Evolutionary conservation across 2,888 invertebrate species (phyloP), one percentile per base, ranked within the genome.

Genomic region (Diogma glabrata): DNA sequence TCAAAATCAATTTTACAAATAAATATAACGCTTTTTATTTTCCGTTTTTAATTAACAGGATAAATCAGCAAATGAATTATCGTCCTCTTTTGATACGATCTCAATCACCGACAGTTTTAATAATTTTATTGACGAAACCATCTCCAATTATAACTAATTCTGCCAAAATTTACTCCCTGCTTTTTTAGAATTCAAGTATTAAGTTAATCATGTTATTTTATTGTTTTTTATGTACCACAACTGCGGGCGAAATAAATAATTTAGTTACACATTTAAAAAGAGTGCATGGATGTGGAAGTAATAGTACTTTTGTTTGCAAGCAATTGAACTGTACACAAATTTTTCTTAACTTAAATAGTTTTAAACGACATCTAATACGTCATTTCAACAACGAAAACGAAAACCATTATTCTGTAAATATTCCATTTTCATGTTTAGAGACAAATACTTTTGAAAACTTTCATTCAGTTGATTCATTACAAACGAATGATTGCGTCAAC

Each of bases 271-370:
- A 40, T 40, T 40, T 17, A 10, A 19, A 40, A 40, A 2, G 19
- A 19, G 40, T 19, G 3, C 40, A 40, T 19, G 19, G 40, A 10
- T 40, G 10, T 19, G 20, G 19, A 40, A 40, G 19, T 2, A 40
- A 40, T 40, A 40, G 40, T 12, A 40, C 40, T 19, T 40, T 40
- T 12, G 19, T 40, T 40, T 40, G 40, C 20, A 40, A 40, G 19
- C 40, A 40, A 19, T 40, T 9, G 9, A 40, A 40, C 20, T 40
- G 40, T 40, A 19, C 40, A 40, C 40, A 40, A 17, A 12, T 19
- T 3, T 40, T 40, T 40, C n/a, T 19, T 40, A 40, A 40, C 12
- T 7, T 40, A 40, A 19, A 19, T 17, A 40, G 4, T 40, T 40
- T 40, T 19, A 40, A 40, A 19, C 8, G 12, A 19, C 40, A 40